Conservation (phyloP, 1,140 invertebrate genomes). For the Anastrepha obliqua region DNA sequence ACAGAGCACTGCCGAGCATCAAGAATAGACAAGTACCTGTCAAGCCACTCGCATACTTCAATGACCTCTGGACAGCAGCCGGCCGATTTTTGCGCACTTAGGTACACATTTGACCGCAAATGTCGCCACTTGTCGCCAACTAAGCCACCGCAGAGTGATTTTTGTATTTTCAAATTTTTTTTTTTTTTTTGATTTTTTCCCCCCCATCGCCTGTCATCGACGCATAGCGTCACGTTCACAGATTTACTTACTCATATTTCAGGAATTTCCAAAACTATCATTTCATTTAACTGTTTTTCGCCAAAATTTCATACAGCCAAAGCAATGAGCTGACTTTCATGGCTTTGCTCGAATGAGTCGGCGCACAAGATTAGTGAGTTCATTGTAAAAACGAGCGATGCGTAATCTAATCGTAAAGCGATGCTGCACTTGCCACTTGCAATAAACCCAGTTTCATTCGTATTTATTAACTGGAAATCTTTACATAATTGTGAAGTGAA, state of each 20-base stretch:
- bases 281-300: background rate
- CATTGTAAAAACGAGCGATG: slow-evolving; percentile 19
- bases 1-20: background rate
- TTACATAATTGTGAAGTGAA: slow-evolving; percentile 27
- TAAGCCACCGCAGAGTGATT: background rate
- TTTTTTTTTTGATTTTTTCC: background rate
- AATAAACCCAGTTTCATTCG: slow-evolving; percentile 37
- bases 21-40: background rate
- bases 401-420: background rate
- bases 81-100: background rate
- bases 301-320: background rate
- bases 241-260: slow-evolving; percentile 45
- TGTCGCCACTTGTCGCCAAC: slow-evolving; percentile 18
- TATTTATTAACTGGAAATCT: slow-evolving; percentile 49
- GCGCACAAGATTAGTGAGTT: background rate
- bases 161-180: background rate
- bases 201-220: background rate
- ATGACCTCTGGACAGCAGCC: slow-evolving; percentile 7
- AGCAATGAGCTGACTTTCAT: background rate
- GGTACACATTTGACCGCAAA: background rate
- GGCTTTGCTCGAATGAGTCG: background rate
- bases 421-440: slow-evolving; percentile 9
- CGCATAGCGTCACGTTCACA: slow-evolving; percentile 25
- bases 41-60: background rate
- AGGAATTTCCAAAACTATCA: slow-evolving; percentile 33